Base-by-base conservation (phyloP, 2,113 vertebrate species). In the Regulus satrapa region DNA sequence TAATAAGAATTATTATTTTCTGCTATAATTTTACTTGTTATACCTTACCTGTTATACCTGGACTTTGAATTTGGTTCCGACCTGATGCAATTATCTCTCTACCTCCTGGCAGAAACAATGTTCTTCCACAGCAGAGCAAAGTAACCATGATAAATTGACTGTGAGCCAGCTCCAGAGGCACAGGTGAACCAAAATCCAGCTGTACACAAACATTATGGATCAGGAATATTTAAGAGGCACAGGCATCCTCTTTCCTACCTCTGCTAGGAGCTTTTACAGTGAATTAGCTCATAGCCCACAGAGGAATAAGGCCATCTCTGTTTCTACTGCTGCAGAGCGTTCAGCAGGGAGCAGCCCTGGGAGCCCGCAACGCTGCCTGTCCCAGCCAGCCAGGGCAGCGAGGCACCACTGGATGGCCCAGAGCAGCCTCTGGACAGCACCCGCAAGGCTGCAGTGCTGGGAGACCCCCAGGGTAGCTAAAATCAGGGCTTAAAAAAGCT, bases 321-420 rank as follows among this genome's bases (percentile, higher is more conserved):
- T n/a, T 36, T 8, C 9, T 63, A 66, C 16, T 38, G 11, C 6
- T 0, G 26, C 10, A 7, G 38, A 43, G 40, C 4, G 0, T 2
- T 12, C 38, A 4, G 73, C 31, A 8, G 26, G 51, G 36, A 46
- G 32, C n/a, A 17, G 74, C 43, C 3, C 14, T 1, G 7, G 56
- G 52, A 15, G 10, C 20, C 2, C 10, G 49, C 59, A 31, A 49
- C 1, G 0, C 9, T 9, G 40, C n/a, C 3, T 0, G 1, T 29
- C 6, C 2, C 7, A 13, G 45, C 13, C 2, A 9, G 19, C 40
- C 1, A 6, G 10, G 7, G 15, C n/a, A 4, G 3, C 1, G 19
- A 7, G 51, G 8, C 43, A 31, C 14, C 0, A 0, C 45, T 4
- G 36, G 23, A 21, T 2, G 23, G n/a, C 67, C 56, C 3, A 0